A percentile compares a stretch with the other conserved stretches of the same genome.
These are phyloP conservation scores for Eurypyga helias DNA, from an alignment of 2,113 vertebrate genomes.

Conservation along the genomic window DNA sequence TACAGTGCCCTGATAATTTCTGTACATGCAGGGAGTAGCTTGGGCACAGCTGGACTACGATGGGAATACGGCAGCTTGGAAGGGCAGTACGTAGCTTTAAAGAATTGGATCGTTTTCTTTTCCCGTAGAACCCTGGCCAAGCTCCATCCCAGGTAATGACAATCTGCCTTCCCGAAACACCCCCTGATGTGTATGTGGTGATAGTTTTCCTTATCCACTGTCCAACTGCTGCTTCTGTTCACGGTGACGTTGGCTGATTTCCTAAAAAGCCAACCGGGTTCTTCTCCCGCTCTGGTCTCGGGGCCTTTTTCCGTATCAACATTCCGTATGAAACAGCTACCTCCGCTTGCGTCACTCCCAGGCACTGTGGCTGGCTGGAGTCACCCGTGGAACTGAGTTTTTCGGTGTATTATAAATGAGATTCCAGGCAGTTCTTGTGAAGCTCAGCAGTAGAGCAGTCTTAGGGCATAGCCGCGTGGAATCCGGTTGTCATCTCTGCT, in stretches of 20 bases:
- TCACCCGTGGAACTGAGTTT: neutral
- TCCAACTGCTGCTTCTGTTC: neutral
- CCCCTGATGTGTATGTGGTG: neutral
- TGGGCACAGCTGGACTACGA: neutral
- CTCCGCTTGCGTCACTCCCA: neutral
- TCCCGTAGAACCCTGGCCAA: neutral
- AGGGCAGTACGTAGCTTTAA: neutral
- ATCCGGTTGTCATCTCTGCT: neutral
- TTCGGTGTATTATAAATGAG: neutral
- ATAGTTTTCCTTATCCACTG: neutral
- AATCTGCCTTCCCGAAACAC: neutral
- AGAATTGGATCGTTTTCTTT: neutral
- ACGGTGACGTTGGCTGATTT: neutral
- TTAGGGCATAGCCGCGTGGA: neutral
- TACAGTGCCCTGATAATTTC: neutral
- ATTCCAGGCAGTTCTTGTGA: neutral
- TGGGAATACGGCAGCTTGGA: neutral
- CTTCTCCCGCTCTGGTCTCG: rapidly evolving
- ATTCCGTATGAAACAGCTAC: neutral
- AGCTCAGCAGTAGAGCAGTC: neutral
- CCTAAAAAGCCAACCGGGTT: neutral
- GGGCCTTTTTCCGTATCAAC: neutral
- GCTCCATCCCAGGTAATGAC: neutral
- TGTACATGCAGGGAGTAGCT: neutral
- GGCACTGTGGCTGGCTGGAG: rapidly evolving